Evolutionary conservation across 1,140 invertebrate genomes (phyloP), one percentile per base, ranked within the genome.

Genomic region (Neodiprion lecontei): DNA sequence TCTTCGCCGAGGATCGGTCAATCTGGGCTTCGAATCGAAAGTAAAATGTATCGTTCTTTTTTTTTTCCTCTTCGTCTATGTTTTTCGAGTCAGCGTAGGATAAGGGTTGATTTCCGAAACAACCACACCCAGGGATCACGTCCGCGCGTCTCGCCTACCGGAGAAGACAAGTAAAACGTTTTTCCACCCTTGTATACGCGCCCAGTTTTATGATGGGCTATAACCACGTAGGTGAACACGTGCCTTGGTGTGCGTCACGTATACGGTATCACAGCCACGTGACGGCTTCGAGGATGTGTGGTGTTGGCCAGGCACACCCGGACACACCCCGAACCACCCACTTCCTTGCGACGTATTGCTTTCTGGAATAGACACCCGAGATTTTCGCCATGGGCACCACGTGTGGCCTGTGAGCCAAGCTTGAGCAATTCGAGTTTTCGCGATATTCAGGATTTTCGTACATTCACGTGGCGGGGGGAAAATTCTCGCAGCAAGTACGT

Each of bases 351-450:
- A 61, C 53, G 53, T 61, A 61, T 61, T 61, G 53, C 53, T 61
- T 61, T 61, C 53, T 61, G 53, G 53, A 61, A 61, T 61, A 61
- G 53, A 61, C n/a, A 61, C n/a, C n/a, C n/a, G 53, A 61, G 53
- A 61, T 61, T 61, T 61, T 61, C 9, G 53, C 53, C 53, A 61
- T 61, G 53, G 53, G 11, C 53, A 61, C 11, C 53, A 61, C 53
- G 53, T 61, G 53, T 9, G 28, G 28, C 28, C 28, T 40, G 28
- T 4, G 28, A 40, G 28, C 1, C 28, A 40, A 40, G 28, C 28
- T 5, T 40, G 28, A 40, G 28, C 5, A 40, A 40, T 5, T 40
- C 5, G 28, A 40, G 28, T 40, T 40, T 40, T 40, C 28, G 28
- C 28, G 28, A 40, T 40, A 40, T 61, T n/a, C 53, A 61, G n/a